Evolutionary conservation across 2,797 vertebrate genomes (phyloP).

Genomic region (Cetoscarus ocellatus): DNA sequence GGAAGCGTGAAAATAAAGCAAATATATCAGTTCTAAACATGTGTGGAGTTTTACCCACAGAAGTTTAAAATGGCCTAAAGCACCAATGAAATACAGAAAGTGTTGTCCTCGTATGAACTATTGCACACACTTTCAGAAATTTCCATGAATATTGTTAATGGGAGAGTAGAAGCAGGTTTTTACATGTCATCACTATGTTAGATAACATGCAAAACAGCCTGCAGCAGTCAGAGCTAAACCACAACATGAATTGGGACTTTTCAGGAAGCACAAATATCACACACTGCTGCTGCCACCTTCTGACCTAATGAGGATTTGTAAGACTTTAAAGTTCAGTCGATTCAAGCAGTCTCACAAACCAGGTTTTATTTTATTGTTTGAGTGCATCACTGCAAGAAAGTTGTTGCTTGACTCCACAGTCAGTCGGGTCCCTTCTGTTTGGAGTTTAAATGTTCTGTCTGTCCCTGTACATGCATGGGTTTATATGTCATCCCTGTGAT

Average conservation of each 20-base stretch:
- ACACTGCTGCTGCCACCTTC: conserved; percentile 38
- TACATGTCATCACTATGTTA: not conserved
- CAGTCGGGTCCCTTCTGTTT: too few relatives aligned
- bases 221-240: not conserved
- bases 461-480: too few relatives aligned
- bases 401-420: too few relatives aligned
- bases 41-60: not conserved
- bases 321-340: too few relatives aligned
- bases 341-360: too few relatives aligned
- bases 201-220: not conserved
- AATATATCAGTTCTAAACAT: not conserved
- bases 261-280: too few relatives aligned
- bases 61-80: not conserved
- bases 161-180: not conserved
- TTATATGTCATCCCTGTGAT: too few relatives aligned
- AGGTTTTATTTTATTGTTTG: too few relatives aligned
- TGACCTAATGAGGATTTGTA: conserved; percentile 7
- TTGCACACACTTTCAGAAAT: not conserved
- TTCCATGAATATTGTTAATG: not conserved
- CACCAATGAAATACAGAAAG: too few relatives aligned
- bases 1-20: not conserved
- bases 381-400: too few relatives aligned
- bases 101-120: not conserved
- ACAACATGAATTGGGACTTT: not conserved
- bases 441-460: too few relatives aligned